Evolutionary conservation across 2,888 invertebrate genomes (phyloP).

Genomic region (Adela reaumurella): DNA sequence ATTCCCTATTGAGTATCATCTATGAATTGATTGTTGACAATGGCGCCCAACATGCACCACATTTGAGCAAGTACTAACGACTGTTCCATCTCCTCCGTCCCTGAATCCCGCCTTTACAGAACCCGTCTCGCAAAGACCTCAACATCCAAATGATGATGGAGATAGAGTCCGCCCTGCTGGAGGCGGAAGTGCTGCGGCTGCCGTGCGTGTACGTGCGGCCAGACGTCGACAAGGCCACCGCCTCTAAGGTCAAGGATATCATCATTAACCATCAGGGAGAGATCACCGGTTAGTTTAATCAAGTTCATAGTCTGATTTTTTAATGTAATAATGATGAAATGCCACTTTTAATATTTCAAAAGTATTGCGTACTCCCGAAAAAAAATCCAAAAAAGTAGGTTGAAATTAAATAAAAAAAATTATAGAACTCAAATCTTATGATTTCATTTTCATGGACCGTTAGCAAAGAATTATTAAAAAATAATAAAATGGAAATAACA

Average conservation of each 20-base stretch:
- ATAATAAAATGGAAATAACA: too few species aligned
- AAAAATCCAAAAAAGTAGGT: too few species aligned
- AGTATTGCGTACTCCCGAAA: too few species aligned
- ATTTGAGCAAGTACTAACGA: not conserved
- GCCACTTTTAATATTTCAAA: conserved; percentile 1
- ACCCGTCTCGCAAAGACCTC: conserved; percentile 85
- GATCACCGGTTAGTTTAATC: conserved; percentile 53
- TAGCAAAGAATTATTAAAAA: too few species aligned
- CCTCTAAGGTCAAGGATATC: conserved; percentile 81
- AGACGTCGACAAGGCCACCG: conserved; percentile 80
- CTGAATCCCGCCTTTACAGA: conserved; percentile 55
- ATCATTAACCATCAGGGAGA: conserved; percentile 84
- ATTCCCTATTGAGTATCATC: too few species aligned
- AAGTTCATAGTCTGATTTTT: not conserved
- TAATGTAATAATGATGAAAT: too few species aligned
- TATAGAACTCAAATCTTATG: too few species aligned
- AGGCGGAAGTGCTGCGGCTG: conserved; percentile 73
- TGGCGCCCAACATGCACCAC: too few species aligned
- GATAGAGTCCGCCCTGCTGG: conserved; percentile 79
- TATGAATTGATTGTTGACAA: too few species aligned
- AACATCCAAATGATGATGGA: conserved; percentile 92
- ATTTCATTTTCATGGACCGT: too few species aligned
- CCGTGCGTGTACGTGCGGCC: conserved; percentile 79
- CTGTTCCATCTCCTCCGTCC: conserved; percentile 3
- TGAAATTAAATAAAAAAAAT: too few species aligned